Evolutionary conservation across 2,797 vertebrate genomes (phyloP).

Genomic region (Molossus alvarezi): DNA sequence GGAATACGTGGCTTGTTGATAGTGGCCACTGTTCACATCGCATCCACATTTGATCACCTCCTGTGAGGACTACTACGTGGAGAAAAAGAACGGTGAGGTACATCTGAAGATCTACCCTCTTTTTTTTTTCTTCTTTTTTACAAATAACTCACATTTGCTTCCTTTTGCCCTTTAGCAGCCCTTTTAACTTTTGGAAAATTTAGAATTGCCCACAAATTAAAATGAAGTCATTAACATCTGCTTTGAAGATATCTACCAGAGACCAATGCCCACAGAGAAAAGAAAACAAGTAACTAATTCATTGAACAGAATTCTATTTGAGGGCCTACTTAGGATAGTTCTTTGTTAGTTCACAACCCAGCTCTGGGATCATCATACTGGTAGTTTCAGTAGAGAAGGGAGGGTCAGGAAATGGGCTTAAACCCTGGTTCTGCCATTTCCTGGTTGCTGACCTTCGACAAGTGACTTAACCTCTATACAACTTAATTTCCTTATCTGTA

Average conservation of each 20-base stretch:
- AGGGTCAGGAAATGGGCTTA: constrained; percentile 23
- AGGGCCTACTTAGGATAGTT: not conserved
- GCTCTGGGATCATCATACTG: not conserved
- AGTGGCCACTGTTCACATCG: not conserved
- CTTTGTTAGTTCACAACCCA: constrained; percentile 35
- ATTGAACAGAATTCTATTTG: not conserved
- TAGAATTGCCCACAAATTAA: constrained; percentile 57
- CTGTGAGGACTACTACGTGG: constrained; percentile 1
- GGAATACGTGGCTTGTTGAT: not conserved
- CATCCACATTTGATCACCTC: constrained; percentile 7
- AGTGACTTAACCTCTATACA: constrained; percentile 45
- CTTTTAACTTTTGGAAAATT: constrained; percentile 68
- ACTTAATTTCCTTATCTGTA: constrained; percentile 76
- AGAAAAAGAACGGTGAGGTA: constrained; percentile 4
- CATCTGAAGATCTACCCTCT: not conserved
- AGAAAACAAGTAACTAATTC: constrained; percentile 41
- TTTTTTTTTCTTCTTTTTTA: not conserved
- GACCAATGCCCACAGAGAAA: constrained; percentile 43
- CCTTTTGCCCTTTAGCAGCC: constrained; percentile 22
- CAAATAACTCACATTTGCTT: constrained; percentile 27
- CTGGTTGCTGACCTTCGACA: constrained; percentile 65
- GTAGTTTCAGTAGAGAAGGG: constrained; percentile 1
- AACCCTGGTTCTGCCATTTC: constrained; percentile 50
- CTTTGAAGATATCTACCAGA: constrained; percentile 61
- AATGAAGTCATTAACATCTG: constrained; percentile 54